These are phyloP conservation scores for Lithosia quadra DNA, from an alignment of 2,888 invertebrate genomes.

Conservation along the genomic window DNA sequence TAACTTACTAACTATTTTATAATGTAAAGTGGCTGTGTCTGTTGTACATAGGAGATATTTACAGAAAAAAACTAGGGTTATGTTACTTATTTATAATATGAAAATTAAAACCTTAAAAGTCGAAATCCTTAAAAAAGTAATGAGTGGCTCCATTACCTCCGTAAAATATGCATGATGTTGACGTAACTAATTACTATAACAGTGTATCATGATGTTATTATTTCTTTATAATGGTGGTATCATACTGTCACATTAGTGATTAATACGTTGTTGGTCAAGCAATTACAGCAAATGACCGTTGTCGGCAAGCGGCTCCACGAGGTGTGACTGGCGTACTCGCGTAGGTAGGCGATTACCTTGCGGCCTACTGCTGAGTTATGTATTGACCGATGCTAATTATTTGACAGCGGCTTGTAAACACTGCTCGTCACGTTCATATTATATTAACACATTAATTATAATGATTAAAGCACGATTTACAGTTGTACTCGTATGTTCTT, in stretches of 20 bases:
- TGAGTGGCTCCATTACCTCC: slow-evolving; percentile 55
- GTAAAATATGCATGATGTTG: slow-evolving; percentile 57
- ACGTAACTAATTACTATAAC: slow-evolving; percentile 61
- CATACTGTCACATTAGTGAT: slow-evolving; percentile 79
- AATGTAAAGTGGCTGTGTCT: too few species aligned
- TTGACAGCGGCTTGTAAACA: slow-evolving; percentile 73
- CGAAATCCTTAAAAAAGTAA: too few species aligned
- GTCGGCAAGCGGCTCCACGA: slow-evolving; percentile 58
- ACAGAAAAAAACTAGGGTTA: too few species aligned
- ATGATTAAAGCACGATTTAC: slow-evolving; percentile 52
- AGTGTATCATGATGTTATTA: slow-evolving; percentile 68
- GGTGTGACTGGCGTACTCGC: slow-evolving; percentile 65
- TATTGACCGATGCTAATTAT: slow-evolving; percentile 77
- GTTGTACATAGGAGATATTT: too few species aligned
- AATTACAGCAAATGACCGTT: slow-evolving; percentile 77
- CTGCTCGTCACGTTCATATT: slow-evolving; percentile 58
- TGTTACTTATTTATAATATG: too few species aligned
- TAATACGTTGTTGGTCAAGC: slow-evolving; percentile 76
- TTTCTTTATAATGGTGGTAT: slow-evolving; percentile 69
- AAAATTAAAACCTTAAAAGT: too few species aligned
- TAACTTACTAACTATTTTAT: too few species aligned
- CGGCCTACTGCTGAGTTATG: slow-evolving; percentile 68
- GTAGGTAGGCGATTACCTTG: slow-evolving; percentile 65
- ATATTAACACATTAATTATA: slow-evolving; percentile 61
- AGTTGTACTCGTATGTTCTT: neutral